Percentiles rank a stretch among this genome's conserved stretches.
Conservation (phyloP, 2,113 vertebrate genomes). For the Willisornis vidua region DNA sequence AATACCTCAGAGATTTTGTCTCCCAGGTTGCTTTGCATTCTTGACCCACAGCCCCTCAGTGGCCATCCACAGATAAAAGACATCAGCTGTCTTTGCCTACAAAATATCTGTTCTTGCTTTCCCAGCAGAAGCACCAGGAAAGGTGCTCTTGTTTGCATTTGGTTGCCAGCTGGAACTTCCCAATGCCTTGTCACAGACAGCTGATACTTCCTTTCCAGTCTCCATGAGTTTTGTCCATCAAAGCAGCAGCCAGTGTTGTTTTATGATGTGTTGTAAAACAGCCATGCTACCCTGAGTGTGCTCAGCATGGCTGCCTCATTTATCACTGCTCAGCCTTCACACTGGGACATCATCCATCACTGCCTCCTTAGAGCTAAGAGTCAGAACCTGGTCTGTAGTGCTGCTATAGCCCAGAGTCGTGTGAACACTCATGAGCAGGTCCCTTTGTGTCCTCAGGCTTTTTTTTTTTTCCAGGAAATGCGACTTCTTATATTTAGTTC, state of each 20-base stretch:
- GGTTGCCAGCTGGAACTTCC: neutral
- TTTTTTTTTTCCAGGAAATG: slow-evolving; percentile 38
- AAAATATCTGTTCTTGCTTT: neutral
- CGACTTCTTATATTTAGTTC: slow-evolving; percentile 45
- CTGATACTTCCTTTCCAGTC: slow-evolving; percentile 39
- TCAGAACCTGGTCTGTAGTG: slow-evolving; percentile 5
- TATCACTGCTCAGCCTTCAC: slow-evolving; percentile 60
- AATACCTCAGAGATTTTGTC: neutral
- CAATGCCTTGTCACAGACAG: neutral
- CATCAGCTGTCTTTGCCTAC: neutral
- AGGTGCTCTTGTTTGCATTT: neutral
- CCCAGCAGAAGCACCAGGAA: neutral
- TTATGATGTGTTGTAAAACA: slow-evolving; percentile 37
- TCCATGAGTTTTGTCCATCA: slow-evolving; percentile 12
- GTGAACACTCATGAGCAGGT: slow-evolving; percentile 44
- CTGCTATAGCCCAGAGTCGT: neutral
- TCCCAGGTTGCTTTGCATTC: accelerated
- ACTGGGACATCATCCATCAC: slow-evolving; percentile 61
- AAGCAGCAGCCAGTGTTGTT: slow-evolving; percentile 14
- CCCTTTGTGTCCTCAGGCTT: slow-evolving; percentile 58
- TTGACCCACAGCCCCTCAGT: neutral
- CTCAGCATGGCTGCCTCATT: slow-evolving; percentile 42
- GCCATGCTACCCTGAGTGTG: neutral
- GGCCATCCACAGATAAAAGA: neutral
- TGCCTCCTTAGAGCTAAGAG: slow-evolving; percentile 45